Base-by-base conservation (phyloP, 2,113 vertebrate species). In the Probosciger aterrimus region DNA sequence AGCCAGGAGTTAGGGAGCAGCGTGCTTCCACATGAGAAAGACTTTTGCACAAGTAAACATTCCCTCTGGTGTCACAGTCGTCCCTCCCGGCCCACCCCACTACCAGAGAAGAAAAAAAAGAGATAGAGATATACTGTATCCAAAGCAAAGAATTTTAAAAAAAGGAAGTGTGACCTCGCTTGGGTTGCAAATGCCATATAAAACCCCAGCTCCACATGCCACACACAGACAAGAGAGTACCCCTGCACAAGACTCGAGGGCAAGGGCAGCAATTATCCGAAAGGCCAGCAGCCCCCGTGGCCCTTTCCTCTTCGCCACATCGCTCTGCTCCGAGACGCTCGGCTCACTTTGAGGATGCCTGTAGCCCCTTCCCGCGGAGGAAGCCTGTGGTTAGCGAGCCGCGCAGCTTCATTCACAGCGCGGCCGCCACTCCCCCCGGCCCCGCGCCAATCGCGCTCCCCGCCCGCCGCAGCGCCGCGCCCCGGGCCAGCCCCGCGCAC, bases 1-100 rank as follows among this genome's bases (percentile, higher is more conserved):
- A 90, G 97, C 96, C 93, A 43, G 90, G 91, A 97, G 92, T 95
- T 93, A 91, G 95, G 88, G 64, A 91, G 91, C 74, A 87, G 90
- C 6, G 89, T 39, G 94, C 76, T 79, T 91, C 95, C 96, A 84
- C 88, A 22, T 23, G 67, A 74, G 78, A 79, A 59, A 86, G 94
- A 74, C 95, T 96, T 79, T 88, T 31, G 88, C 88, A 47, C 86
- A 43, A 90, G 88, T 47, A 76, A 83, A 70, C 94, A 95, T 95
- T 28, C 65, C 88, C 84, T 86, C 82, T 68, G 88, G 44, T 75
- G 83, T 30, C 95, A 83, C 90, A 22, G 13, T n/a, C 60, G 83
- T 50, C 75, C 96, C 95, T 75, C 96, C 96, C 82, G 49, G 79
- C 67, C 93, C 95, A 39, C 86, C 92, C 95, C 70, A 2, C 74